These are phyloP conservation scores for Chondrosia reniformis DNA, from an alignment of 37 sponge, comb jelly and placozoan species.

Conservation along the genomic window DNA sequence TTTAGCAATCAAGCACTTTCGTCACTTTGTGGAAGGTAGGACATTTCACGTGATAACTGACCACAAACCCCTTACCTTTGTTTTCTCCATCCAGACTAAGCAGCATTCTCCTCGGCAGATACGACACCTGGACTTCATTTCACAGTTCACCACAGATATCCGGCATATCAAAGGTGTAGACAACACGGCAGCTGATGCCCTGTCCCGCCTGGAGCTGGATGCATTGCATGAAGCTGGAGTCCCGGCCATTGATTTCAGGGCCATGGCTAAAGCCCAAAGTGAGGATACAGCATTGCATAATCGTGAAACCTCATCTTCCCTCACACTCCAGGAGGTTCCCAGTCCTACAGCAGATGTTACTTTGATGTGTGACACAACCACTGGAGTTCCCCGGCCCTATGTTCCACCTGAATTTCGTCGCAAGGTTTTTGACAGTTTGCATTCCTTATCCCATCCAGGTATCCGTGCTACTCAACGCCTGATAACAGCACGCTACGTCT, in stretches of 20 bases:
- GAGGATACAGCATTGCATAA: neutral
- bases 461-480: slow-evolving; percentile 35
- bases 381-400: slow-evolving; percentile 30
- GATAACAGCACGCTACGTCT: slow-evolving; percentile 36
- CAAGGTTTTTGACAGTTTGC: slow-evolving; percentile 26
- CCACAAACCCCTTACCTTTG: slow-evolving; percentile 37
- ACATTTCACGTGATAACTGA: slow-evolving; percentile 32
- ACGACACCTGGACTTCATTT: slow-evolving; percentile 34
- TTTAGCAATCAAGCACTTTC: slow-evolving; percentile 32
- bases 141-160: slow-evolving; percentile 37
- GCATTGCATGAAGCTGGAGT: neutral
- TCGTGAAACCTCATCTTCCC: neutral
- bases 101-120: slow-evolving; percentile 22
- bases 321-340: slow-evolving; percentile 14
- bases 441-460: slow-evolving; percentile 42
- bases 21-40: slow-evolving; percentile 38
- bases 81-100: neutral
- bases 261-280: slow-evolving; percentile 37
- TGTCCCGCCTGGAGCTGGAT: slow-evolving; percentile 19
- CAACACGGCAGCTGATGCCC: slow-evolving; percentile 36
- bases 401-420: slow-evolving; percentile 27
- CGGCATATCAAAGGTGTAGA: slow-evolving; percentile 13
- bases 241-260: slow-evolving; percentile 25
- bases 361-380: slow-evolving; percentile 34
- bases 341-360: neutral